These are phyloP conservation scores for Strigops habroptila DNA, from an alignment of 2,113 vertebrate genomes.

Conservation along the genomic window DNA sequence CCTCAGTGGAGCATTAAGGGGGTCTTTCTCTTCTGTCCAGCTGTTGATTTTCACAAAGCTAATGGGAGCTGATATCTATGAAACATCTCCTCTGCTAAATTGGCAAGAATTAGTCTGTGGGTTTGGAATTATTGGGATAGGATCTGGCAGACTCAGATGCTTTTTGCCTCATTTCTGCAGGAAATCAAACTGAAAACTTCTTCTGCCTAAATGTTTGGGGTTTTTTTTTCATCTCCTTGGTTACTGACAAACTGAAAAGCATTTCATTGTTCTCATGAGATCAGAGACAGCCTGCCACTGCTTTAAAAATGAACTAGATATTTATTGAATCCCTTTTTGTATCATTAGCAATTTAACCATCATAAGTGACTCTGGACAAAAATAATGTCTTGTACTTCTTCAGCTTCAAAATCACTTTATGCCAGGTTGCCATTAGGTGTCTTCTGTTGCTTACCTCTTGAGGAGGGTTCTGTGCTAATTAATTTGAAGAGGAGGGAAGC, in stretches of 20 bases:
- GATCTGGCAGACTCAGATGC: neutral
- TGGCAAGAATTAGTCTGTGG: neutral
- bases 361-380: neutral
- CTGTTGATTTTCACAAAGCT: neutral
- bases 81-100: neutral
- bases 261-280: neutral
- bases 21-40: neutral
- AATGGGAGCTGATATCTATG: neutral
- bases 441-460: neutral
- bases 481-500: neutral
- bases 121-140: neutral
- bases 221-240: neutral
- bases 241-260: neutral
- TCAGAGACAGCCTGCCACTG: neutral
- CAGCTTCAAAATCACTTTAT: neutral
- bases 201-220: neutral
- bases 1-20: neutral
- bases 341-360: neutral
- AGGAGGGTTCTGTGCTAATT: neutral
- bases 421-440: neutral
- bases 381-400: neutral
- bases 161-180: neutral
- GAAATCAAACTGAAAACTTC: neutral
- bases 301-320: neutral
- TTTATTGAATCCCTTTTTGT: neutral